Base-by-base conservation (phyloP, 2,888 invertebrate species). In the Saturnia japonica region DNA sequence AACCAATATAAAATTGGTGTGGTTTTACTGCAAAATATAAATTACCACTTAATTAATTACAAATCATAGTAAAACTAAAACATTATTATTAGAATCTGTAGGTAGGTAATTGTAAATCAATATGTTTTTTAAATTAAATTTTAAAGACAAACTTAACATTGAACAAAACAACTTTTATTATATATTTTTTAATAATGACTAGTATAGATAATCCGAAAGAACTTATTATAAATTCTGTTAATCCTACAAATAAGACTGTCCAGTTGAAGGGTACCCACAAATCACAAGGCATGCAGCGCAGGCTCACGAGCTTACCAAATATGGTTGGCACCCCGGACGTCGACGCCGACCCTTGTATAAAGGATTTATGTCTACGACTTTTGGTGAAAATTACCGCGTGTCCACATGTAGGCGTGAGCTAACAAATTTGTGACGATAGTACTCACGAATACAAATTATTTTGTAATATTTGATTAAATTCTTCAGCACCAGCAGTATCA, bases 381-480 rank as follows among this genome's bases (percentile, higher is more conserved):
- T 91, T 88, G 90, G 91, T 77, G 85, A 90, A 92, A 91, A 93
- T 93, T 93, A 93, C 89, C 88, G 83, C 85, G 84, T 84, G 91
- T 85, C 83, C 82, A 77, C 75, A 81, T 82, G 88, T 88, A 88
- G 91, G 91, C 91, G 92, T 90, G 87, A 88, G 81, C 81, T 80
- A 81, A 86, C 89, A 87, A 91, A 92, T 91, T 88, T 87, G 86
- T 86, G 80, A 79, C 79, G 80, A 76, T 82, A 79, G 74, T 75
- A 76, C 74, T 72, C 80, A 78, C 75, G 77, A 79, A 74, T 75
- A 78, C 76, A 73, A 57, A 66, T 69, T 40, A 64, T 9, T 34
- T 51, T 40, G 40, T 51, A 64, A 25, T 34, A 62, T 66, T 47
- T 6, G 51, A 51, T 28, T 60, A 60, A 60, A 60, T 14, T 14